phyloP scores from a whole-genome alignment of 2,113 vertebrate species.

The Chauna torquata region DNA sequence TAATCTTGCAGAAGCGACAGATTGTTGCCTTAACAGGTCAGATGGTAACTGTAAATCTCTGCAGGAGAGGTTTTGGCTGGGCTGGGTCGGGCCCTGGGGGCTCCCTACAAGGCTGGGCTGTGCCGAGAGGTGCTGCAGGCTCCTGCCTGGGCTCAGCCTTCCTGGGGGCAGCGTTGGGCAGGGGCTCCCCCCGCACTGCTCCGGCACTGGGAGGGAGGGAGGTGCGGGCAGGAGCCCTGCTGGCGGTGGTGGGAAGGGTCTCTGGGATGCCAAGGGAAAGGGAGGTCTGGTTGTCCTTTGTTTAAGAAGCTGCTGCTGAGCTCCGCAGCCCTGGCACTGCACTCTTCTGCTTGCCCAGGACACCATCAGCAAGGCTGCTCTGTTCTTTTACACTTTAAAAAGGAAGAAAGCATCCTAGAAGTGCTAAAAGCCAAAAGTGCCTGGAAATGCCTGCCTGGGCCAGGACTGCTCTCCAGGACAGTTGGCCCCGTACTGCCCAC shows the following conservation, averaged over 20 bases:
- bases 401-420: background rate
- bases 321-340: background rate
- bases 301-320: background rate
- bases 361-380: background rate
- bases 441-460: background rate
- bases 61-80: background rate
- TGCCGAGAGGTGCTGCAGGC: background rate
- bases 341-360: background rate
- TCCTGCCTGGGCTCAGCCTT: background rate
- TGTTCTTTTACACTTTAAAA: background rate
- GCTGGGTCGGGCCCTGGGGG: background rate
- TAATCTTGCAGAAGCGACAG: slow-evolving; percentile 25
- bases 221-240: background rate
- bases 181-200: background rate
- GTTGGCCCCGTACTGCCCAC: background rate
- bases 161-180: background rate
- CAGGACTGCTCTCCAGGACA: background rate
- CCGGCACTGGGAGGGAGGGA: background rate
- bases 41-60: slow-evolving; percentile 46
- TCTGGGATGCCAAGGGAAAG: background rate
- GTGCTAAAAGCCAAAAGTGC: background rate
- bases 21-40: slow-evolving; percentile 53
- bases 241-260: background rate
- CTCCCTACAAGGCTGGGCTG: background rate
- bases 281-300: background rate